phyloP scores from a whole-genome alignment of 2,797 vertebrate genomes.

The Chrysocyon brachyurus region DNA sequence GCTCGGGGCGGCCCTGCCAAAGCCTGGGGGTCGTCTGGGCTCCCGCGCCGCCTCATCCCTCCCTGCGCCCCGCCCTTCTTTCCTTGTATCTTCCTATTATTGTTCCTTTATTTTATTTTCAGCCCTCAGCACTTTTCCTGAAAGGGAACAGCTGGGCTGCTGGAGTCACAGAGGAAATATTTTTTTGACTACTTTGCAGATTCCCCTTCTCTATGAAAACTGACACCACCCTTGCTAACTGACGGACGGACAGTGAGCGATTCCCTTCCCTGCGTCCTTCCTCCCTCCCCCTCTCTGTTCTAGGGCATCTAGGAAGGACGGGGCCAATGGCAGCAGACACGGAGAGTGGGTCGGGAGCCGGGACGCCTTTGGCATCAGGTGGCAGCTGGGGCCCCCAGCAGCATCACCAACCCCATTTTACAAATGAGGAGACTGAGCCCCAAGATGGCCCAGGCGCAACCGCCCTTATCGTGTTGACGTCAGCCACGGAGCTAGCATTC shows the following conservation, averaged over 20 bases:
- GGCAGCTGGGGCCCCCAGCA: background rate
- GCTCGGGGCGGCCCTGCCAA: no score
- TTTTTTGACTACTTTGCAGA: slow-evolving; percentile 85
- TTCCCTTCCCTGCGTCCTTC: background rate
- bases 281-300: slow-evolving; percentile 53
- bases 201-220: slow-evolving; percentile 85
- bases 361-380: background rate
- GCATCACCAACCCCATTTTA: slow-evolving; percentile 22
- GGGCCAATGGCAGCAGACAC: background rate
- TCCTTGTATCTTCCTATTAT: slow-evolving; percentile 9
- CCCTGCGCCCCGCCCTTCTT: background rate
- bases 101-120: slow-evolving; percentile 73
- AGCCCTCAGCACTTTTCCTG: slow-evolving; percentile 73
- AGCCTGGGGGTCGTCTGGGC: background rate
- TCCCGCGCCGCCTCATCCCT: background rate
- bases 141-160: slow-evolving; percentile 82
- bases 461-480: background rate
- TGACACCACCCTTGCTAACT: slow-evolving; percentile 81
- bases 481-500: background rate
- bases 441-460: background rate
- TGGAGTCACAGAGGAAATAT: slow-evolving; percentile 82
- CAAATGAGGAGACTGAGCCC: slow-evolving; percentile 53
- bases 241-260: background rate
- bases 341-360: background rate
- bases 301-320: slow-evolving; percentile 45